phyloP scores from a whole-genome alignment of 2,888 invertebrate genomes.

The Lepidonotus clava region DNA sequence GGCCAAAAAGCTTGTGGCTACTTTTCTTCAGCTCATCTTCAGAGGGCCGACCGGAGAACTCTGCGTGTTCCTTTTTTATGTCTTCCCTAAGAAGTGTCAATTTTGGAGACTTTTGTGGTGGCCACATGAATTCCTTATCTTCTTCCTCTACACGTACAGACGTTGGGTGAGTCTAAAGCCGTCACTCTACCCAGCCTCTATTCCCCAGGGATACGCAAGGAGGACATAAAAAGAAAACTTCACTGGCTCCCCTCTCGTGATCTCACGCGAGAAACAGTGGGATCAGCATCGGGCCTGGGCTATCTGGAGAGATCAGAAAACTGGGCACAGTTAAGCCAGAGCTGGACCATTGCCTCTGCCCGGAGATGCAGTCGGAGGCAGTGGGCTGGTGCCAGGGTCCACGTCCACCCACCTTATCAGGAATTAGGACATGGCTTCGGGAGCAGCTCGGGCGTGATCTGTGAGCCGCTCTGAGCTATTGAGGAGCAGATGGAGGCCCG shows the following conservation, averaged over 20 bases:
- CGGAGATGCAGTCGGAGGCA: not conserved
- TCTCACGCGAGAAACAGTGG: slow-evolving; percentile 5
- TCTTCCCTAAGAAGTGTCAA: not conserved
- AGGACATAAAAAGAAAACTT: not conserved
- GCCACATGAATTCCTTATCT: not conserved
- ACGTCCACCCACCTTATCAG: not conserved
- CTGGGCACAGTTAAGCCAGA: not conserved
- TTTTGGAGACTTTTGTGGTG: not conserved
- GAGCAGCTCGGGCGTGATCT: not conserved
- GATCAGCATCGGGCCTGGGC: not conserved
- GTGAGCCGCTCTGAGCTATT: not conserved
- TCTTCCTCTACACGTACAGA: not conserved
- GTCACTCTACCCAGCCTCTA: too few relatives aligned
- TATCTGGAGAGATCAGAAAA: slow-evolving; percentile 11
- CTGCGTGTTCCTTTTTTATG: not conserved
- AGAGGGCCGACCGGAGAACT: not conserved
- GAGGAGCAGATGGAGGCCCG: too few relatives aligned
- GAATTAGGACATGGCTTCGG: not conserved
- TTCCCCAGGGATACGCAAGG: not conserved
- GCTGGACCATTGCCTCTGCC: not conserved
- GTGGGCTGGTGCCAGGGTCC: not conserved
- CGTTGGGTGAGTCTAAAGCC: too few relatives aligned
- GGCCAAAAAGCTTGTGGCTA: too few relatives aligned
- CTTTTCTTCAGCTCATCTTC: not conserved
- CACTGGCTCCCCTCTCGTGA: not conserved